Base-by-base conservation (phyloP, 2,113 vertebrate genomes). In the Talpa occidentalis region DNA sequence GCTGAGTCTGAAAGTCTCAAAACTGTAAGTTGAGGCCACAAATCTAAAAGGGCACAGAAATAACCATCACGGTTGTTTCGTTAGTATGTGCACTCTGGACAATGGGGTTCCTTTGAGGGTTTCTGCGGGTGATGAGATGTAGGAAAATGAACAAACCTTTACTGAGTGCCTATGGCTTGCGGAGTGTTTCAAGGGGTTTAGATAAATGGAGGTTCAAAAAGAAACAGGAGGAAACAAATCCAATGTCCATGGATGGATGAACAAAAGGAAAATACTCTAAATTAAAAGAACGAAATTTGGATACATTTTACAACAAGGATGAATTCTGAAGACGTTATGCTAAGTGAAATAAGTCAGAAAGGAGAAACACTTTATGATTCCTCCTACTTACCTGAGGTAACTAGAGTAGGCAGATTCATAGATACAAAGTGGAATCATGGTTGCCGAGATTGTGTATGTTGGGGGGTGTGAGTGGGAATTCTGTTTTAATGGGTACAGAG, bases 1-100 rank as follows among this genome's bases (percentile, higher is more conserved):
- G 30, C 17, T 79, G 28, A 69, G n/a, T 32, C 35, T 81, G 67
- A 72, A 80, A 78, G 44, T 83, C n/a, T 93, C 69, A 70, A 95
- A 89, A 83, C 0, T 64, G n/a, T 82, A 88, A 76, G 60, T 17
- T 40, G 42, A 80, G 47, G 59, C 80, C 49, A 73, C 80, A 91
- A 64, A 93, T 32, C 44, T 64, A 93, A 69, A 82, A 69, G 40
- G 22, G 59, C 37, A n/a, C 6, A 10, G 26, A 3, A 32, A 69
- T 69, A 67, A 54, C 21, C n/a, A n/a, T n/a, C n/a, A 8, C 35
- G 12, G 12, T 44, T 5, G 44, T 44, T 79, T 72, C 40, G 32
- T 9, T 67, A 22, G 47, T 32, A n/a, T 17, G n/a, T 54, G 21
- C 64, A 28, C 17, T 42, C 21, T 74, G 28, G n/a, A 37, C 22